These are phyloP conservation scores for Mesoclemmys tuberculata DNA, from an alignment of 2,113 vertebrate species.

Conservation along the genomic window DNA sequence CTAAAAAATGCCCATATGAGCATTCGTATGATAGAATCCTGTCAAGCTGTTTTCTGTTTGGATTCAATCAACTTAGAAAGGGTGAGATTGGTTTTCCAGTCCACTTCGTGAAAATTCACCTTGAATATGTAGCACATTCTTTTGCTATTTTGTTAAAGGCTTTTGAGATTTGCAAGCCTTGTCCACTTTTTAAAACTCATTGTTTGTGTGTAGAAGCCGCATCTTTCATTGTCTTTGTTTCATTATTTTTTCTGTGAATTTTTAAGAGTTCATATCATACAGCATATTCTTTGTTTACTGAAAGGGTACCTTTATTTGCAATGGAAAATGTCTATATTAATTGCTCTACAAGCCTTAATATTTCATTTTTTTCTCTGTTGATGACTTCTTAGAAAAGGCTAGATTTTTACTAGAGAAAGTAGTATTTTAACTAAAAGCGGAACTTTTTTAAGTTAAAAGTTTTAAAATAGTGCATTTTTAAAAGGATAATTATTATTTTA, in stretches of 20 bases:
- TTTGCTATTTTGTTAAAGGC: neutral
- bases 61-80: conserved; percentile 20
- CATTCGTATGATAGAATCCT: conserved; percentile 39
- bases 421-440: neutral
- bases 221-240: neutral
- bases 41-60: conserved; percentile 47
- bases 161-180: neutral
- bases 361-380: conserved; percentile 6
- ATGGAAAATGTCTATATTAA: conserved; percentile 37
- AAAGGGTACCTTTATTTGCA: conserved; percentile 6
- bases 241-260: neutral
- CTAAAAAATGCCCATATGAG: conserved; percentile 27
- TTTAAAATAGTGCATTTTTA: neutral
- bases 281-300: neutral
- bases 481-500: neutral
- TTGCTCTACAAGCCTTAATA: conserved; percentile 18
- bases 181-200: neutral
- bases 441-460: neutral
- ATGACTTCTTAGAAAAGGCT: neutral
- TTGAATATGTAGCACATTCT: neutral
- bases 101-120: neutral
- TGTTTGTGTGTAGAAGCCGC: neutral
- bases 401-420: neutral
- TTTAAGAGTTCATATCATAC: neutral
- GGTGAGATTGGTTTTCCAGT: conserved; percentile 35